Evolutionary conservation across 2,113 vertebrate species (phyloP).

Genomic region (Calonectris borealis): DNA sequence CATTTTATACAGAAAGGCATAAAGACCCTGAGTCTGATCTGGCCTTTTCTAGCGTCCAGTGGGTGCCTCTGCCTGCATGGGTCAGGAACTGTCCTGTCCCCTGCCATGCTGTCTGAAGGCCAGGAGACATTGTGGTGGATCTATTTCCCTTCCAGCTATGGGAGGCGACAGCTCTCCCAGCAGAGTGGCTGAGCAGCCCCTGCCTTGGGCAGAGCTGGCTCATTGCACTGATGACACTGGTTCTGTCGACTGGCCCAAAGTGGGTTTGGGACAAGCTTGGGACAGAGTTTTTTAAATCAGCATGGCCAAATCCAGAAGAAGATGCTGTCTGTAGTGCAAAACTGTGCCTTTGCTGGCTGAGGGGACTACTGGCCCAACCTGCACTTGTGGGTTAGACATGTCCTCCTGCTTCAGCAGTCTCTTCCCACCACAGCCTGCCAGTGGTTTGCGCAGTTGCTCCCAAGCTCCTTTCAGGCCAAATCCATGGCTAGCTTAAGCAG

Average conservation of each 20-base stretch:
- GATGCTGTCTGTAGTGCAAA: not conserved
- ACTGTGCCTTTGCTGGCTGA: not conserved
- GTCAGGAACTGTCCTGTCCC: not conserved
- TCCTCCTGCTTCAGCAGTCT: not conserved
- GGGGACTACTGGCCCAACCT: not conserved
- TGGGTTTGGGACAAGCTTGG: not conserved
- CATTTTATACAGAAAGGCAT: not conserved
- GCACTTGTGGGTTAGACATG: fast-evolving
- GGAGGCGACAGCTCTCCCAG: not conserved
- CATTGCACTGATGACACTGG: not conserved
- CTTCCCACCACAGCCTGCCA: not conserved
- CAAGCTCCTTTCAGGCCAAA: not conserved
- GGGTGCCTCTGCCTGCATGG: not conserved
- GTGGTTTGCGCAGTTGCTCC: not conserved
- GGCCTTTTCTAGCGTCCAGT: not conserved
- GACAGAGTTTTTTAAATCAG: not conserved
- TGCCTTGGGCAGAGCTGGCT: not conserved
- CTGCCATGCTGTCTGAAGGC: not conserved
- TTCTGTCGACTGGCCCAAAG: not conserved
- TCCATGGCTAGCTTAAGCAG: not conserved
- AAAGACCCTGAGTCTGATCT: not conserved
- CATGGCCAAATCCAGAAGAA: not conserved
- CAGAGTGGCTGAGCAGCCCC: not conserved
- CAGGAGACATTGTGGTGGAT: not conserved
- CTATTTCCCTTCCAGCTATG: fast-evolving